Percentiles rank a stretch among this genome's conserved stretches.
Conservation (phyloP, 2,797 vertebrate species). For the Acrossocheilus fasciatus region DNA sequence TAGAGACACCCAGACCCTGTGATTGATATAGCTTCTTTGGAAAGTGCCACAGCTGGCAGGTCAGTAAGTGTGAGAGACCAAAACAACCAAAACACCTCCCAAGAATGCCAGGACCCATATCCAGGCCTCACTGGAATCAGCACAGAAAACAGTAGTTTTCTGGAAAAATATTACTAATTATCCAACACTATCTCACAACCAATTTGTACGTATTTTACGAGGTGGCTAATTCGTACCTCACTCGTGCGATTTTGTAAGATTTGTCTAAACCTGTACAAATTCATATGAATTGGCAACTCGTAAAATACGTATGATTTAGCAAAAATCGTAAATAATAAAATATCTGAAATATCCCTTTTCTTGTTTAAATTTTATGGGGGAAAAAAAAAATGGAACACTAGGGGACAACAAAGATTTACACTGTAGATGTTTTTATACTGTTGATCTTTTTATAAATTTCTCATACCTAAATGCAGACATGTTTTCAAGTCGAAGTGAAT, state of each 20-base stretch:
- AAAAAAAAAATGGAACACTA: not conserved
- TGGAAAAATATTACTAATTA: not conserved
- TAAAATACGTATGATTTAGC: too few relatives aligned
- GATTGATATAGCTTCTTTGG: conserved; percentile 29
- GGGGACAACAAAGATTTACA: not conserved
- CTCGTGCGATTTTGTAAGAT: too few relatives aligned
- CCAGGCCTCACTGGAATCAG: not conserved
- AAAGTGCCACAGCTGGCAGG: conserved; percentile 21
- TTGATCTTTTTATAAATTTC: not conserved
- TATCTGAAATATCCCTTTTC: not conserved
- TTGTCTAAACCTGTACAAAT: too few relatives aligned
- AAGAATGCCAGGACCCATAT: not conserved
- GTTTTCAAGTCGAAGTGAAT: not conserved
- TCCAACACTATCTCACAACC: too few relatives aligned
- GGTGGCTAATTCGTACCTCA: too few relatives aligned
- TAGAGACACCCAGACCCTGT: conserved; percentile 14
- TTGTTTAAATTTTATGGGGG: not conserved
- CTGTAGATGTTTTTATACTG: not conserved
- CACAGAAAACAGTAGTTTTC: not conserved
- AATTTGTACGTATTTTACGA: too few relatives aligned
- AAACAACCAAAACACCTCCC: conserved; percentile 17
- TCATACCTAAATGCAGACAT: not conserved
- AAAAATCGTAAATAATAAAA: too few relatives aligned
- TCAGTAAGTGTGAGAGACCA: not conserved
- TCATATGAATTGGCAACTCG: too few relatives aligned